A percentile compares a stretch with the other conserved stretches of the same genome.
Evolutionary conservation across 1,140 invertebrate species (phyloP).

Genomic region (Diploscapter pachys): DNA sequence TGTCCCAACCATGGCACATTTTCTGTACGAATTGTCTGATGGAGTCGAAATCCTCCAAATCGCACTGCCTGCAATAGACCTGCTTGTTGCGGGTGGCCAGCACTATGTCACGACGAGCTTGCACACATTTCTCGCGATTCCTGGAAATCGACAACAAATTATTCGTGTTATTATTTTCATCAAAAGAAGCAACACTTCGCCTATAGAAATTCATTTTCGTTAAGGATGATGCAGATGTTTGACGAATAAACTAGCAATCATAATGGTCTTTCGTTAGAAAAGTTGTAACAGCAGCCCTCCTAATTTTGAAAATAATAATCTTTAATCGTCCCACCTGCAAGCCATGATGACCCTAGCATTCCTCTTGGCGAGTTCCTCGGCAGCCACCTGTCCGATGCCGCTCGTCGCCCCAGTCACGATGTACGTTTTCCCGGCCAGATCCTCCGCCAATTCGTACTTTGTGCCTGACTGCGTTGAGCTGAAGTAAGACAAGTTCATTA

Average conservation of each 20-base stretch:
- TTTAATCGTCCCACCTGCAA: slow-evolving; percentile 38
- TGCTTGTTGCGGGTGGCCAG: slow-evolving; percentile 54
- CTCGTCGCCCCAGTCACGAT: slow-evolving; percentile 56
- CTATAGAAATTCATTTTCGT: neutral
- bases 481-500: slow-evolving; percentile 27
- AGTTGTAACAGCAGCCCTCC: neutral
- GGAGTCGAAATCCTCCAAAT: slow-evolving; percentile 56
- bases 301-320: neutral
- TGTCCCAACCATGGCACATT: slow-evolving; percentile 41
- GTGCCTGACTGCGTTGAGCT: slow-evolving; percentile 45
- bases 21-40: slow-evolving; percentile 54
- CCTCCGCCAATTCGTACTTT: slow-evolving; percentile 50
- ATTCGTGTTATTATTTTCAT: neutral
- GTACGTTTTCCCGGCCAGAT: slow-evolving; percentile 55
- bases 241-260: no score
- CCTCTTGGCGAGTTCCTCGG: slow-evolving; percentile 51
- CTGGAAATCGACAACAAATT: neutral
- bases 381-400: slow-evolving; percentile 52
- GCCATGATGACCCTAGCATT: slow-evolving; percentile 58
- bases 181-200: neutral
- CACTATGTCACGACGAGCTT: slow-evolving; percentile 53
- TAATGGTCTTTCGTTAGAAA: neutral
- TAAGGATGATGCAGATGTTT: no score
- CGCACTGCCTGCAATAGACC: slow-evolving; percentile 52
- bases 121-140: slow-evolving; percentile 55